Base-by-base conservation (phyloP, 2,888 invertebrate species). In the Drosophila emarginata region DNA sequence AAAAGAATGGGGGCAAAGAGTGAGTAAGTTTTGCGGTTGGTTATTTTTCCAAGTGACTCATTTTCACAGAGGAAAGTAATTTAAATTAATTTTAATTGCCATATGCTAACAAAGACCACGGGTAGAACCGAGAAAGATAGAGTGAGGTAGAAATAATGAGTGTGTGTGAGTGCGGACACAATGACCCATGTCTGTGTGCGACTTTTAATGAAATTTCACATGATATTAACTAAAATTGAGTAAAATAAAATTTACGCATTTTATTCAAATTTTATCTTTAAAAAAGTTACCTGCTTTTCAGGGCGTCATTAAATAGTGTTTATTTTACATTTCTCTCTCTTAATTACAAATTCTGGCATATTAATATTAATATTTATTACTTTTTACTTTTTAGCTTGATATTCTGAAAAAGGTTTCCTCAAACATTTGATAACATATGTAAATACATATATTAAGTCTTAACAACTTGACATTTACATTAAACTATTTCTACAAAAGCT, bases 11-110 rank as follows among this genome's bases (percentile, higher is more conserved):
- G 40, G 9, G 40, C 6, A 14, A 1, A 9, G 1, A 32, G 2
- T 6, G 1, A 5, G 45, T 45, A 36, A 53, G 59, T 26, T 56
- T 36, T 39, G 39, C 28, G 39, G 57, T 63, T 51, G 52, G 54
- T 58, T 65, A 57, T 62, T 74, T 67, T 72, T 40, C 52, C 61
- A 18, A 59, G 60, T 40, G 66, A 63, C 81, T 77, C 77, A 81
- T 74, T 80, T 74, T 62, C 69, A 62, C 65, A 61, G 74, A 14
- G 50, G 62, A 71, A 71, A 66, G 64, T 81, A 79, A 84, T 82
- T 86, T 74, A 82, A 87, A 87, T 87, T 88, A 77, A 82, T 79
- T 84, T 87, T 82, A 87, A 84, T 88, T 87, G 88, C 82, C 80
- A 73, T 75, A 74, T 70, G 68, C 67, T 52, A 57, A 67, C 67